phyloP scores from a whole-genome alignment of 1,140 invertebrate species.

The Eumaeus atala region DNA sequence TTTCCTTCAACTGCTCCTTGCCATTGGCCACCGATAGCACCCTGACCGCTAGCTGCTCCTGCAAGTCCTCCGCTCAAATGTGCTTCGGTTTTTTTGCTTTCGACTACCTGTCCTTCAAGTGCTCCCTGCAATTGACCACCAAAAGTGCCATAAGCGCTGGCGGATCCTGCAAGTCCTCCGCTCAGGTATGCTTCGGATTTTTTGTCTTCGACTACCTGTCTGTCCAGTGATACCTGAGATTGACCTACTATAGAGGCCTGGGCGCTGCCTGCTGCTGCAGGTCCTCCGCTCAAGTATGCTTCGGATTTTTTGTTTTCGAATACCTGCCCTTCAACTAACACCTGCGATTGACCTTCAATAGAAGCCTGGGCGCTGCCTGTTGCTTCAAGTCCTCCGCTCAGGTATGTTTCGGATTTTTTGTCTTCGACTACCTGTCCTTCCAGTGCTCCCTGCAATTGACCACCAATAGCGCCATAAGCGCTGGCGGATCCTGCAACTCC shows the following conservation, averaged over 20 bases:
- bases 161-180: neutral
- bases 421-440: neutral
- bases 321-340: neutral
- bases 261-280: neutral
- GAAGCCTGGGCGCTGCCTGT: neutral
- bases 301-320: no score
- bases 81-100: no score
- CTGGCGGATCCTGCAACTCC: neutral
- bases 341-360: neutral
- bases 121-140: neutral
- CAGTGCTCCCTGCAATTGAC: neutral
- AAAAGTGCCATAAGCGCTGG: neutral
- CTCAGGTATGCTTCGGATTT: neutral
- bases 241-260: neutral
- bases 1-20: neutral
- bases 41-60: neutral
- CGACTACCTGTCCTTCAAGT: neutral
- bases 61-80: neutral
- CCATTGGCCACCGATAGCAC: neutral
- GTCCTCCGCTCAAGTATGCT: neutral
- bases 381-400: neutral
- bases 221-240: neutral
- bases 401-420: neutral
- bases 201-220: neutral
- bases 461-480: neutral